Evolutionary conservation across 1,140 invertebrate species (phyloP), one percentile per base, ranked within the genome.

Genomic region (Trachymyrmex septentrionalis): DNA sequence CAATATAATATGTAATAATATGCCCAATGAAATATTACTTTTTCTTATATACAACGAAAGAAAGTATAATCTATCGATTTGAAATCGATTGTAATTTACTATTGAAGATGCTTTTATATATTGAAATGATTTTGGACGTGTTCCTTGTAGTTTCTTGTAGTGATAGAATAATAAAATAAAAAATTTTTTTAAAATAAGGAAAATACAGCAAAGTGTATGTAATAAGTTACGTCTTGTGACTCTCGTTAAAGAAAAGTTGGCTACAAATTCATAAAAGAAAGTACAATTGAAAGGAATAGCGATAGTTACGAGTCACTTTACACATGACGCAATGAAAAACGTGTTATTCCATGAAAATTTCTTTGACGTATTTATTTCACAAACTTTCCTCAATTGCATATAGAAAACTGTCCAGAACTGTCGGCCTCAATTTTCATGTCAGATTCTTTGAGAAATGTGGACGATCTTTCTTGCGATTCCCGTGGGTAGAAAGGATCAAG

Each of bases 361-460:
- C 44, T 50, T 66, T 78, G 24, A 27, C 2, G 44, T 64, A 75
- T 75, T 75, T 75, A 78, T 78, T 66, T 66, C 38, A 30, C 59
- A 66, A 66, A 78, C 38, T 78, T 78, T 78, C 38, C 27, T 78
- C 44, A 63, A 78, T 78, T 27, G 44, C 24, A 66, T 69, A 69
- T 50, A 69, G 66, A 69, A 16, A 50, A 38, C 19, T n/a, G 71
- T 16, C 64, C 16, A 9, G 30, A 81, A 57, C 30, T 81, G 77
- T 71, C 50, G 30, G 4, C 21, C 64, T 81, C 30, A 71, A 55
- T 71, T 69, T 71, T 55, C 34, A 55, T n/a, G 48, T 81, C 64
- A 55, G 64, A 81, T 71, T 81, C 77, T 81, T 81, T 69, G 77
- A 69, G 77, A 81, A 69, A 81, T 69, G 64, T 50, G n/a, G 44